These are phyloP conservation scores for Clarias magur DNA, from an alignment of 2,113 vertebrate genomes.

Conservation along the genomic window DNA sequence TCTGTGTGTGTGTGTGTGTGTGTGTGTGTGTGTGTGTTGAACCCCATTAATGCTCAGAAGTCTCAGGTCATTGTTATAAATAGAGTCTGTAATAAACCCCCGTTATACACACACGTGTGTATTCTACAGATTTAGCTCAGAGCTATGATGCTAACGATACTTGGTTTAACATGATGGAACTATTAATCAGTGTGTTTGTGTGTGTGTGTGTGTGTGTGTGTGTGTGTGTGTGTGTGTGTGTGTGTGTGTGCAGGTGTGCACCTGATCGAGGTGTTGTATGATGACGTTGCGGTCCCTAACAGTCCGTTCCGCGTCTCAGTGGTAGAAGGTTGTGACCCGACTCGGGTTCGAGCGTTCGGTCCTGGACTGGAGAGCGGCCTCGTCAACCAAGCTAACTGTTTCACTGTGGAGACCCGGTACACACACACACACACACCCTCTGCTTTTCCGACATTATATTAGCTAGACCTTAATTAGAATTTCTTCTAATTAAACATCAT, in stretches of 20 bases:
- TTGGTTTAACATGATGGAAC: not conserved
- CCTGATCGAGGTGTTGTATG: constrained; percentile 86
- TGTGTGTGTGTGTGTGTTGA: not conserved
- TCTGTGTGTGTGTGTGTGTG: not conserved
- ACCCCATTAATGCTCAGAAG: not conserved
- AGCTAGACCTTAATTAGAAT: no score
- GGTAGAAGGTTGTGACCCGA: constrained; percentile 89
- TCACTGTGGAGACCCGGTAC: constrained; percentile 86
- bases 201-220: constrained; percentile 36
- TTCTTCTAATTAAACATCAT: no score
- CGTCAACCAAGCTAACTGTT: constrained; percentile 89
- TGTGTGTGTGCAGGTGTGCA: constrained; percentile 78
- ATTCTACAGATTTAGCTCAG: constrained; percentile 49
- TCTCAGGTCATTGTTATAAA: constrained; percentile 35
- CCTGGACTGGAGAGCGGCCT: constrained; percentile 88
- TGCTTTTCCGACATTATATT: no score
- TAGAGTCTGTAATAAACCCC: not conserved
- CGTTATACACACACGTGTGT: not conserved
- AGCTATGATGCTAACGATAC: not conserved
- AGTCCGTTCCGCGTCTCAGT: constrained; percentile 91
- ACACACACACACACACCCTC: not conserved
- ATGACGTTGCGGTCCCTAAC: constrained; percentile 83
- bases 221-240: constrained; percentile 38
- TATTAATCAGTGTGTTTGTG: constrained; percentile 11
- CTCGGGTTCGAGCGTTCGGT: constrained; percentile 84